phyloP scores from a whole-genome alignment of 2,113 vertebrate species.

The Odontophorus gujanensis region DNA sequence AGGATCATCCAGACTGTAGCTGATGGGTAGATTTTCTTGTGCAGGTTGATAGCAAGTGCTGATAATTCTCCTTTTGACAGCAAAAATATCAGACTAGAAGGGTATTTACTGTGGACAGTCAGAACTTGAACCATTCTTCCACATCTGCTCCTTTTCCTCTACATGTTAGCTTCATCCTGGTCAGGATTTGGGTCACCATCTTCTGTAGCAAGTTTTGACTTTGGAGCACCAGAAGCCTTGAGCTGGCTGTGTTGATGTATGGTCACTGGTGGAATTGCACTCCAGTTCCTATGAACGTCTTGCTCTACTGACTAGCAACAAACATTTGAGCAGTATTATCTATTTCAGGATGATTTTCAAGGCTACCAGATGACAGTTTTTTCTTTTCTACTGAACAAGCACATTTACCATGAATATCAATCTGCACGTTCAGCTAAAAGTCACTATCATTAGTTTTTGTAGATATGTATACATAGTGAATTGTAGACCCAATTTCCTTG shows the following conservation, averaged over 20 bases:
- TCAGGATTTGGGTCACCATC: background rate
- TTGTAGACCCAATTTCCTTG: background rate
- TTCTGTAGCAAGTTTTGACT: background rate
- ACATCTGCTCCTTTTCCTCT: background rate
- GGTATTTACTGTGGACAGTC: fast-evolving
- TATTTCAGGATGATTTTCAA: background rate
- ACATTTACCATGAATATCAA: background rate
- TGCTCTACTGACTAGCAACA: background rate
- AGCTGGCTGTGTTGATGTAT: background rate
- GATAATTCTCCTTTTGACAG: background rate
- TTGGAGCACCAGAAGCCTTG: background rate
- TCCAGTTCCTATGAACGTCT: background rate
- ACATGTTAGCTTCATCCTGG: fast-evolving
- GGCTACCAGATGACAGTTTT: background rate
- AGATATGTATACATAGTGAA: background rate
- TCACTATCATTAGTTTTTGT: background rate
- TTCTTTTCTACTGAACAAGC: background rate
- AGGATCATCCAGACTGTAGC: background rate
- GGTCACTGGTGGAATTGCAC: background rate
- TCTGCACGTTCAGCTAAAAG: background rate
- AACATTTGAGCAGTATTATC: background rate
- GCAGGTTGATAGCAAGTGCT: background rate
- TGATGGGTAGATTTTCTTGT: background rate
- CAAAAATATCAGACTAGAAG: background rate
- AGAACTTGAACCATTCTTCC: too few relatives aligned